A percentile compares a stretch with the other conserved stretches of the same genome.
Conservation (phyloP, 2,888 invertebrate genomes). For the Calephelis perditalis region DNA sequence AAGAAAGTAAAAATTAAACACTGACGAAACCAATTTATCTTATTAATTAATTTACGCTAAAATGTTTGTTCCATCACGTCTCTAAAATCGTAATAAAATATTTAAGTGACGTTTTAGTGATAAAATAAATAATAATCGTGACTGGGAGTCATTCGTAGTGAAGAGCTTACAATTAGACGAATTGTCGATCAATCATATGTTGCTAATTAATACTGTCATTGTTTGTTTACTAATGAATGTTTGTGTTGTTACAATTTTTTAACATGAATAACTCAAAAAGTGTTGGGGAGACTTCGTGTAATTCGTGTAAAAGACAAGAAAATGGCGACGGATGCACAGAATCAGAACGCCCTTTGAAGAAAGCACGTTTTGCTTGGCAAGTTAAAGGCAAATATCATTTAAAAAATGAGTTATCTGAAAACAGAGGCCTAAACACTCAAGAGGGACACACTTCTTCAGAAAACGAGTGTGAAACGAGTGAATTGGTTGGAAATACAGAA, state of each 20-base stretch:
- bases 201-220: constrained; percentile 70
- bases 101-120: background rate
- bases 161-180: constrained; percentile 41
- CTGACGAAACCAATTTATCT: too few relatives aligned
- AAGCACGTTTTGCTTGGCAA: constrained; percentile 83
- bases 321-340: constrained; percentile 71
- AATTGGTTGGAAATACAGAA: constrained; percentile 46
- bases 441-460: constrained; percentile 40
- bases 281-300: constrained; percentile 66
- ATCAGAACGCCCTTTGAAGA: constrained; percentile 80
- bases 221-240: constrained; percentile 68
- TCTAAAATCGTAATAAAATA: background rate
- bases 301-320: constrained; percentile 71
- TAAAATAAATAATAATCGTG: background rate
- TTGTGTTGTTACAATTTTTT: constrained; percentile 24
- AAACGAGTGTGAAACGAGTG: constrained; percentile 35
- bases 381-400: constrained; percentile 81
- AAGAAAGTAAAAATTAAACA: too few relatives aligned
- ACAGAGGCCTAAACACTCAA: constrained; percentile 30
- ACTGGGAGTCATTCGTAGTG: constrained; percentile 7
- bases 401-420: constrained; percentile 57
- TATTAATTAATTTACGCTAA: too few relatives aligned
- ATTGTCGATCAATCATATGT: constrained; percentile 72
- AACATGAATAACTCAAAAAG: constrained; percentile 56
- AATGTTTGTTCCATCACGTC: too few relatives aligned